A percentile compares a stretch with the other conserved stretches of the same genome.
phyloP scores from a whole-genome alignment of 2,113 vertebrate species.

The Psephotus haematonotus region DNA sequence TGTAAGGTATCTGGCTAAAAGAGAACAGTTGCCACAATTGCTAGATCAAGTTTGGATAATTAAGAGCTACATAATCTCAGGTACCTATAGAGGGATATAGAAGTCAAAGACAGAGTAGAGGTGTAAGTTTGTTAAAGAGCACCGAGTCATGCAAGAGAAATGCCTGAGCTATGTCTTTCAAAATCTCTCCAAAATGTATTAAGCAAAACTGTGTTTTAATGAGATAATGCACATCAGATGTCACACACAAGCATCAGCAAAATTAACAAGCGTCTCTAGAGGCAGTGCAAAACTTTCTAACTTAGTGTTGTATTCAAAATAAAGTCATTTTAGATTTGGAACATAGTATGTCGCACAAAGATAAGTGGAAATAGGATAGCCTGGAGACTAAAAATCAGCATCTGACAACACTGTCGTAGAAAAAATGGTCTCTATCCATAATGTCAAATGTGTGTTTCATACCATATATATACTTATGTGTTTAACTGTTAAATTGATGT shows the following conservation, averaged over 20 bases:
- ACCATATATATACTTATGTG: neutral
- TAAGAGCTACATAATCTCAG: neutral
- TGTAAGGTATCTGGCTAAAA: neutral
- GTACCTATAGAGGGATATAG: neutral
- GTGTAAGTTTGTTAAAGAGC: neutral
- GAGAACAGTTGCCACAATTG: neutral
- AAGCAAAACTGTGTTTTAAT: neutral
- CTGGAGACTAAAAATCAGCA: neutral
- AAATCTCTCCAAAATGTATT: neutral
- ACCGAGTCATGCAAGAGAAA: neutral
- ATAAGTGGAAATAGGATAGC: neutral
- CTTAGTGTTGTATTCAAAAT: neutral
- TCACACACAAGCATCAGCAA: neutral
- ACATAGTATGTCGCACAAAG: neutral
- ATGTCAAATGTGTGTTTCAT: neutral
- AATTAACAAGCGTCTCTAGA: neutral
- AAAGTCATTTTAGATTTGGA: neutral
- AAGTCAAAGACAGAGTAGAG: neutral
- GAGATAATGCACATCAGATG: fast-evolving
- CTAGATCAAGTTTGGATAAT: neutral
- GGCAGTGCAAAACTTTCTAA: neutral
- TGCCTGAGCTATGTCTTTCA: neutral
- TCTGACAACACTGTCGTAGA: neutral
- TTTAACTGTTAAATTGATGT: neutral
- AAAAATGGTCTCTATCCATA: neutral